Evolutionary conservation across 2,888 invertebrate genomes (phyloP), one percentile per base, ranked within the genome.

Genomic region (Athalia cordata): DNA sequence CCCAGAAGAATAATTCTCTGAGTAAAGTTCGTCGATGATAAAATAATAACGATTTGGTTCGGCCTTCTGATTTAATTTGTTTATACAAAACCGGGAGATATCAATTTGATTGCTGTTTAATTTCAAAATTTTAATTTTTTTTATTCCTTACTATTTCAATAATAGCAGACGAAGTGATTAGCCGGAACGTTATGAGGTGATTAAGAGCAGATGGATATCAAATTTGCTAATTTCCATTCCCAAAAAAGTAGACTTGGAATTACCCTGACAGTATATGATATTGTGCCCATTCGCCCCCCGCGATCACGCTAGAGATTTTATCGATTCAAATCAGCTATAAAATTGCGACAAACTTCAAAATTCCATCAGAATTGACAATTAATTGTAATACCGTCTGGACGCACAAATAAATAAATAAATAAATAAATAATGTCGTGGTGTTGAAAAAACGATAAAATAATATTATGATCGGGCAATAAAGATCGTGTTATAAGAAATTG

Each of bases 41-140:
- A 66, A 49, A 66, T 66, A 49, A 66, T 66, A 49, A 66, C 0
- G 6, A 66, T 68, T 52, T 52, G 43, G 50, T 11, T 49, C 52
- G 68, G 50, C 52, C 43, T 29, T 68, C 52, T 68, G 68, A 52
- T 15, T 68, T 52, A 50, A 68, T 52, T 52, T 52, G 52, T 52
- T 68, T 50, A 68, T 52, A 68, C 45, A 68, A 68, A 3, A 68
- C 68, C 52, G 29, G 4, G 52, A 68, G 68, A 5, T 52, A 68
- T 5, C n/a, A 52, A 47, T 68, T 68, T 50, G 50, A 50, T 52
- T 29, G 52, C 29, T 52, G 29, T 52, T 68, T 68, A 68, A 68
- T 52, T 29, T 29, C 29, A 29, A 29, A 29, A 29, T 29, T 29
- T 29, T 29, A 29, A 29, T 29, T 29, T 29, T n/a, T 29, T 29